These are phyloP conservation scores for Hedychridium roseum DNA, from an alignment of 2,888 invertebrate species.

Conservation along the genomic window DNA sequence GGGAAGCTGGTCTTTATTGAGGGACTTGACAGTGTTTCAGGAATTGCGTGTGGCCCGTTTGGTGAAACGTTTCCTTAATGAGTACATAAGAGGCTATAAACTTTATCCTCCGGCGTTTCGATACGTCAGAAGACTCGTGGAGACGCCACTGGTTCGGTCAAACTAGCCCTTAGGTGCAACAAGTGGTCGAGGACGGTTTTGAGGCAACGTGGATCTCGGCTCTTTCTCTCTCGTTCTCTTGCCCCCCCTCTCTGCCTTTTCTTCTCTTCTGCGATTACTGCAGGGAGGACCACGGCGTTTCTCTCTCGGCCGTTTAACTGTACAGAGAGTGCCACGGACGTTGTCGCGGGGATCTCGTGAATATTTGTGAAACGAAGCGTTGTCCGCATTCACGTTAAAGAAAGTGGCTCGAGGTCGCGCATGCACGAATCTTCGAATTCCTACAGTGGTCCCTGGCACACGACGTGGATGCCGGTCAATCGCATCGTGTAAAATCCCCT, in stretches of 20 bases:
- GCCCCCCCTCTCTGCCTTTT: not conserved
- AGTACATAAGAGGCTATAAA: too few relatives aligned
- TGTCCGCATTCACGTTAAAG: constrained; percentile 5
- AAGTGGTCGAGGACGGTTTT: constrained; percentile 37
- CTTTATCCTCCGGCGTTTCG: too few relatives aligned
- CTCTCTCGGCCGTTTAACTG: too few relatives aligned
- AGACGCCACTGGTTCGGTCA: too few relatives aligned
- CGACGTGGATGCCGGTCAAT: constrained; percentile 16
- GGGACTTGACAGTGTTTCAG: too few relatives aligned
- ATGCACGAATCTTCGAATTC: constrained; percentile 29
- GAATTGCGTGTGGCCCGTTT: too few relatives aligned
- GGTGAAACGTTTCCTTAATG: too few relatives aligned
- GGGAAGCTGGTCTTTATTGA: too few relatives aligned
- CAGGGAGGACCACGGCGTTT: too few relatives aligned
- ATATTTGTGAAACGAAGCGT: constrained; percentile 6
- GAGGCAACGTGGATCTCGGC: not conserved
- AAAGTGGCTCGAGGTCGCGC: constrained; percentile 27
- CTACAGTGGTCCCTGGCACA: constrained; percentile 19
- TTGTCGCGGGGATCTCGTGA: not conserved
- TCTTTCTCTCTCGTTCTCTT: not conserved
- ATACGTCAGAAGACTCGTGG: too few relatives aligned
- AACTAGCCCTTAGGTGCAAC: constrained; percentile 39
- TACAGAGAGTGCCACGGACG: too few relatives aligned
- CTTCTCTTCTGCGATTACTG: too few relatives aligned
- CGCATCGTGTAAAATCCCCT: constrained; percentile 21